Percentiles rank a stretch among this genome's conserved stretches.
phyloP scores from a whole-genome alignment of 2,113 vertebrate species.

The Lampris megalopsis region DNA sequence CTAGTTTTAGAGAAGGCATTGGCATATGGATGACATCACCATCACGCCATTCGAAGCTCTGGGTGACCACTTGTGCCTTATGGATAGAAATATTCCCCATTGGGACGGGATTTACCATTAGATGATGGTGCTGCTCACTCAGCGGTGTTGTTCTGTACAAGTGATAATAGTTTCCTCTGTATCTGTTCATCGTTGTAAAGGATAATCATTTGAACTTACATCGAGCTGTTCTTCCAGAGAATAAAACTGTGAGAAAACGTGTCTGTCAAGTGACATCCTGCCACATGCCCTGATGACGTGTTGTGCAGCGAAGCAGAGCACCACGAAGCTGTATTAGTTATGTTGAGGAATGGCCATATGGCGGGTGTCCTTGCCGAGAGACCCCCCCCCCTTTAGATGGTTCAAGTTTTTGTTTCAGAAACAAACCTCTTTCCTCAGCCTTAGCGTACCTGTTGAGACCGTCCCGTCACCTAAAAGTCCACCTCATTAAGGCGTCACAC shows the following conservation, averaged over 20 bases:
- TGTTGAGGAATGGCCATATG: slow-evolving; percentile 75
- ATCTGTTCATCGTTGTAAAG: slow-evolving; percentile 28
- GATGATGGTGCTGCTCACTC: slow-evolving; percentile 67
- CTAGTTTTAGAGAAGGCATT: slow-evolving; percentile 64
- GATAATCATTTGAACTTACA: background rate
- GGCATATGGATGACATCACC: slow-evolving; percentile 73
- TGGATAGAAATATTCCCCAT: slow-evolving; percentile 66
- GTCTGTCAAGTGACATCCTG: slow-evolving; percentile 38
- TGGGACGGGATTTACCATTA: slow-evolving; percentile 64
- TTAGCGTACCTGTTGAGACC: slow-evolving; percentile 30
- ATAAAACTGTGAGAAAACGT: slow-evolving; percentile 25
- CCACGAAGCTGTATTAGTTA: slow-evolving; percentile 67
- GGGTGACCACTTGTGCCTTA: slow-evolving; percentile 75
- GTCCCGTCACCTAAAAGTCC: slow-evolving; percentile 44
- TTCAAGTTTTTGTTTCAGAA: slow-evolving; percentile 50
- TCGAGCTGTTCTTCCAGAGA: slow-evolving; percentile 24
- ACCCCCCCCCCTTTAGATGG: slow-evolving; percentile 72
- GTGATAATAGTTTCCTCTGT: slow-evolving; percentile 32
- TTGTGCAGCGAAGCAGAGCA: slow-evolving; percentile 67
- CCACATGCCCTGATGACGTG: slow-evolving; percentile 69
- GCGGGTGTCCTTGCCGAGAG: slow-evolving; percentile 78
- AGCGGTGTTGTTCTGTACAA: slow-evolving; percentile 41
- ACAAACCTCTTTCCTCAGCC: slow-evolving; percentile 58
- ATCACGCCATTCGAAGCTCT: slow-evolving; percentile 75
- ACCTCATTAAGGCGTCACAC: slow-evolving; percentile 37